Base-by-base conservation (phyloP, 2,888 invertebrate genomes). In the Sesia bembeciformis region DNA sequence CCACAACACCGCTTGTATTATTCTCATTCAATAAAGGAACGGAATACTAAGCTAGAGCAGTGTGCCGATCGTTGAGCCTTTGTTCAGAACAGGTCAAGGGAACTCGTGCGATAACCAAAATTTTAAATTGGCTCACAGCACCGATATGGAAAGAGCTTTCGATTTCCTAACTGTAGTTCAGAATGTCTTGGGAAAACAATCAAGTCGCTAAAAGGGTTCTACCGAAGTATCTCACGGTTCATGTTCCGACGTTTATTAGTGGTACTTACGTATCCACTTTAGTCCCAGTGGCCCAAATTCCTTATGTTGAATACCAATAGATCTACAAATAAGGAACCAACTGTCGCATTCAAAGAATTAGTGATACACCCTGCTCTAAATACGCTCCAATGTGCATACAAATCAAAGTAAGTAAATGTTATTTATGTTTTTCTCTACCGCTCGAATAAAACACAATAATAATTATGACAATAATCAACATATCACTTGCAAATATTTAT, bases 271-370 rank as follows among this genome's bases (percentile, higher is more conserved):
- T 23, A 68, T 65, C 66, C 66, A 67, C 65, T 68, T 68, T 66
- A 65, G 70, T 68, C 62, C 70, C 69, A 68, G 63, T 78, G 75
- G 69, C 78, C 76, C 70, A 71, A 70, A 74, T 81, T 73, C 64
- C 66, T 66, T 69, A 70, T 66, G 62, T 68, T 68, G 76, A 78
- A 78, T 76, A 74, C 70, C 72, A 74, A 76, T 74, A 68, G 61
- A 63, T 64, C 52, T 61, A 65, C 62, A 62, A 61, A 67, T 70
- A 67, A 59, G 68, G 66, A 64, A 23, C 23, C 23, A 23, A 23
- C 23, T 23, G 23, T 23, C 23, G 23, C 23, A 23, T 23, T 23
- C 23, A 23, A 23, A 23, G 23, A 23, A 23, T 23, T 23, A 23
- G 23, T 23, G 23, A 23, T 23, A 23, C 2, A 23, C 23, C 23